Conservation (phyloP, 2,113 vertebrate species). For the Mesocricetus auratus region DNA sequence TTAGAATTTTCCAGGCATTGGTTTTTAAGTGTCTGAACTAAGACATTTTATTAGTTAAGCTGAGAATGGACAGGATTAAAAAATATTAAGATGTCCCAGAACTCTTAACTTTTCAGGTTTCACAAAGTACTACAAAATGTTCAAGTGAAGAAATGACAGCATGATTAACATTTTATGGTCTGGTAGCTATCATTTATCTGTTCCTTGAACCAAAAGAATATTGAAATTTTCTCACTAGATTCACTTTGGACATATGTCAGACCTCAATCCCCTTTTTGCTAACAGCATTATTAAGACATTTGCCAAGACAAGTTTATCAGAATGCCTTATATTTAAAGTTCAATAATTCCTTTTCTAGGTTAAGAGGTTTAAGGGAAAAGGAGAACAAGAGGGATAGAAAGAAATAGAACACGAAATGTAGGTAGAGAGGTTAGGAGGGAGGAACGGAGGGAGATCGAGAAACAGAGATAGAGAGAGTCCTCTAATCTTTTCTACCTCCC, state of each 20-base stretch:
- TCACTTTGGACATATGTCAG: not conserved
- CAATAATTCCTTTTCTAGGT: not conserved
- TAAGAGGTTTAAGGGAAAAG: not conserved
- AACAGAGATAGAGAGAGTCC: not conserved
- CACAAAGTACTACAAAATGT: not conserved
- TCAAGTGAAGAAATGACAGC: not conserved
- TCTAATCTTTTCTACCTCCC: not conserved
- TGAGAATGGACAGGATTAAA: not conserved
- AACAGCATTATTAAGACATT: not conserved
- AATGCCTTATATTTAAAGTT: slow-evolving; percentile 23
- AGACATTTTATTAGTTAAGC: not conserved
- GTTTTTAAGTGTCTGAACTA: not conserved
- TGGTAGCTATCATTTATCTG: not conserved
- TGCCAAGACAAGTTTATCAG: not conserved
- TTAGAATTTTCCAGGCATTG: not conserved
- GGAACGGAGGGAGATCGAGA: not conserved
- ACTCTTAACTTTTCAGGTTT: not conserved
- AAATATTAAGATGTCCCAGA: not conserved
- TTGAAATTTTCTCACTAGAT: not conserved
- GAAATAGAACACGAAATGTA: too few relatives aligned
- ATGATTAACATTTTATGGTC: not conserved
- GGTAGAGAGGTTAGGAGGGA: not conserved
- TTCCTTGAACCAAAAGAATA: not conserved
- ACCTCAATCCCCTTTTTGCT: not conserved
- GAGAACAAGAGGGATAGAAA: not conserved